Conservation (phyloP, 2,888 invertebrate species). For the Andrena trimmerana region DNA sequence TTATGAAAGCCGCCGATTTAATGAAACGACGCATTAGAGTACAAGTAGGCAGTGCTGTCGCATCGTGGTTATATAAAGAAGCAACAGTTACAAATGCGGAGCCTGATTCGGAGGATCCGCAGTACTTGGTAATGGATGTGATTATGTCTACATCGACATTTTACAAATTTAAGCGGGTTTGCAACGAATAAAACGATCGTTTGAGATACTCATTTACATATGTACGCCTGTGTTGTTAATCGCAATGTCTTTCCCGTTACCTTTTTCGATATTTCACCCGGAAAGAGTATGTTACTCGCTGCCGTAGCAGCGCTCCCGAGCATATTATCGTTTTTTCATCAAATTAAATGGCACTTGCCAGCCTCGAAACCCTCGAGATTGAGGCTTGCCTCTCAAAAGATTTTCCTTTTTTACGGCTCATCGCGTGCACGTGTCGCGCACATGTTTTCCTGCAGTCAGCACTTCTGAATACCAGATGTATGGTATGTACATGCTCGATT, state of each 20-base stretch:
- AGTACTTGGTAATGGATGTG: slow-evolving; percentile 87
- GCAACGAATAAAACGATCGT: slow-evolving; percentile 68
- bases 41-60: slow-evolving; percentile 87
- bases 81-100: slow-evolving; percentile 86
- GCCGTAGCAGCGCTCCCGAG: background rate
- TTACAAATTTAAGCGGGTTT: slow-evolving; percentile 86
- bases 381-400: slow-evolving; percentile 40
- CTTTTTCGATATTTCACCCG: too few relatives aligned
- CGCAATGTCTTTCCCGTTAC: too few relatives aligned
- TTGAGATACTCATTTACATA: background rate
- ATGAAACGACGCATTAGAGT: slow-evolving; percentile 87
- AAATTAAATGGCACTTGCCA: background rate
- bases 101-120: slow-evolving; percentile 86
- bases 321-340: background rate
- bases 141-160: slow-evolving; percentile 87
- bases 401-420: slow-evolving; percentile 47
- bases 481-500: slow-evolving; percentile 34
- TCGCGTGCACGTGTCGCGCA: slow-evolving; percentile 56
- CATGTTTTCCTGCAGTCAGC: slow-evolving; percentile 46
- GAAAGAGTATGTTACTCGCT: background rate
- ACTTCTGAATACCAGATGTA: slow-evolving; percentile 53
- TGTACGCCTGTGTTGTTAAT: background rate
- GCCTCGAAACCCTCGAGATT: slow-evolving; percentile 33
- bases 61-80: slow-evolving; percentile 89
- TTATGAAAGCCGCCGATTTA: slow-evolving; percentile 87